Percentiles rank a stretch among this genome's conserved stretches.
phyloP scores from a whole-genome alignment of 2,797 vertebrate genomes.

The Micrastur ruficollis region DNA sequence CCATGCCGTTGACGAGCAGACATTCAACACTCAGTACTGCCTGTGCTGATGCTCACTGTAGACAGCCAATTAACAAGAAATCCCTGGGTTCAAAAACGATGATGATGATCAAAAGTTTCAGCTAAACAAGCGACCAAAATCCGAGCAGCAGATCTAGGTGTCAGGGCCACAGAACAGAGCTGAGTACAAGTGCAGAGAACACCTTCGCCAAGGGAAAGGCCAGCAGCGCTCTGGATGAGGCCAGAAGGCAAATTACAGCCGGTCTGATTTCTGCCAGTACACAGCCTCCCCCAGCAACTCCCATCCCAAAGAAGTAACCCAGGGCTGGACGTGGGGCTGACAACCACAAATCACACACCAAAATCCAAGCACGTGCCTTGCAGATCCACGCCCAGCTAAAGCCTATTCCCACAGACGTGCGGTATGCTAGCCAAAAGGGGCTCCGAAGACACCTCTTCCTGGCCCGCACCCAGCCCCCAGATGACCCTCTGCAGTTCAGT shows the following conservation, averaged over 20 bases:
- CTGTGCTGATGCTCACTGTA: background rate
- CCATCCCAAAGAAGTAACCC: rapidly evolving
- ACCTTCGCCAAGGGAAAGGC: rapidly evolving
- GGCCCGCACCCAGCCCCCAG: background rate
- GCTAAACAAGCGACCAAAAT: background rate
- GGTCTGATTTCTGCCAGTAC: background rate
- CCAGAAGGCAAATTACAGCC: too few relatives aligned
- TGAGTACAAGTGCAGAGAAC: rapidly evolving
- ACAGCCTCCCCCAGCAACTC: background rate
- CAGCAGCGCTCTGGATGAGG: background rate
- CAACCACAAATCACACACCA: background rate
- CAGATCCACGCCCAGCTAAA: background rate
- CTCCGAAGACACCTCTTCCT: background rate
- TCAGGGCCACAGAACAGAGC: background rate
- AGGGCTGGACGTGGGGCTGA: background rate
- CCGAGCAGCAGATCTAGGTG: background rate
- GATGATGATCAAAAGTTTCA: rapidly evolving
- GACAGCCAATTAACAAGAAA: background rate
- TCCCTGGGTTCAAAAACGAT: background rate
- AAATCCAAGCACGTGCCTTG: rapidly evolving
- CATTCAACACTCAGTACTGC: rapidly evolving
- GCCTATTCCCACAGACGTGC: background rate
- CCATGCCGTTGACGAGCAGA: rapidly evolving
- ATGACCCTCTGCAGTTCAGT: rapidly evolving
- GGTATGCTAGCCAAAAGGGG: background rate